These are phyloP conservation scores for Thrips palmi DNA, from an alignment of 1,140 invertebrate genomes.

Conservation along the genomic window DNA sequence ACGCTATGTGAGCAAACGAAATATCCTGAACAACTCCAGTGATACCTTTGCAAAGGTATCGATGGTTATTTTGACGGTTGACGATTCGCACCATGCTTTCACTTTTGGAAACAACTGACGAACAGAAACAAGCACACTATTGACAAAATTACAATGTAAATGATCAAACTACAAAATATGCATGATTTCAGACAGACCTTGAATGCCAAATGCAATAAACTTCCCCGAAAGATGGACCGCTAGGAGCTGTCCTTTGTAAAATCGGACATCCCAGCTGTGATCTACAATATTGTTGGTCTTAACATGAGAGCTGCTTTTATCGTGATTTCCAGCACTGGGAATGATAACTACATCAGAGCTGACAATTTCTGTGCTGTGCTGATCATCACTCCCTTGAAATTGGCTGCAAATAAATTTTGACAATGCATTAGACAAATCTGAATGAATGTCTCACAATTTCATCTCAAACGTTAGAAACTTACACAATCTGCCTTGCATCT, in stretches of 20 bases:
- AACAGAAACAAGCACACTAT: constrained; percentile 1
- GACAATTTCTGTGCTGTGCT: constrained; percentile 43
- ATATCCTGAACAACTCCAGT: constrained; percentile 69
- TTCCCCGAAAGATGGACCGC: constrained; percentile 71
- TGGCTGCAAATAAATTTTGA: constrained; percentile 34
- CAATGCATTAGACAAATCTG: too few relatives aligned
- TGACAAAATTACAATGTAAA: not conserved
- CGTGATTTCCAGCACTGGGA: constrained; percentile 44
- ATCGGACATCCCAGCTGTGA: constrained; percentile 77
- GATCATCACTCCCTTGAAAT: constrained; percentile 47
- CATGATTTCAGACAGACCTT: constrained; percentile 35
- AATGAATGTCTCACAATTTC: too few relatives aligned
- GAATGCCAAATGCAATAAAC: constrained; percentile 77
- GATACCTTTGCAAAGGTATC: constrained; percentile 72
- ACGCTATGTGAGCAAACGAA: constrained; percentile 64
- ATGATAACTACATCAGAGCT: constrained; percentile 49
- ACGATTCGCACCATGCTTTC: constrained; percentile 69
- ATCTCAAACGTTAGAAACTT: too few relatives aligned
- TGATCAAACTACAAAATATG: not conserved
- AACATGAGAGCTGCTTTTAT: constrained; percentile 67
- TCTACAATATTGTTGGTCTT: constrained; percentile 82
- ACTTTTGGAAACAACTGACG: constrained; percentile 36
- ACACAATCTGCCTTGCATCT: too few relatives aligned
- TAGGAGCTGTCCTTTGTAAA: constrained; percentile 71
- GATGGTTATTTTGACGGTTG: constrained; percentile 47